Base-by-base conservation (phyloP, 2,113 vertebrate genomes). In the Lagenorhynchus albirostris region DNA sequence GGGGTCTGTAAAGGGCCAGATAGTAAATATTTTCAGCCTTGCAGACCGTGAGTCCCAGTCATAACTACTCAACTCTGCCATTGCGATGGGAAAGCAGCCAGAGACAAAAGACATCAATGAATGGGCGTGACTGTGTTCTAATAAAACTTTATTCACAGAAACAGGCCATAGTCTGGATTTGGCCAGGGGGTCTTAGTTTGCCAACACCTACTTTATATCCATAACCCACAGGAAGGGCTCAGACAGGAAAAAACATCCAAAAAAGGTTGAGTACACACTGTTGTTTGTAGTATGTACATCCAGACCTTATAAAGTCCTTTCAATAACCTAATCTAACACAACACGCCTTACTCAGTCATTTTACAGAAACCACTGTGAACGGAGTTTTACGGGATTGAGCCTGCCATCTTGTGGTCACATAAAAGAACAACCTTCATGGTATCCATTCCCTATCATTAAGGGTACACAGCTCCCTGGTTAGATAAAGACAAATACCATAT, bases 331-430 rank as follows among this genome's bases (percentile, higher is more conserved):
- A 80, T 3, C 23, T 29, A 29, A 76, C 2, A 8, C 20, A 53
- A 5, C 0, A 38, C 10, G 10, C 41, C 44, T 77, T 68, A 15
- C 25, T 90, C 60, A 31, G 38, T 65, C 74, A 2, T 26, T 25
- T 9, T 41, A 50, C 6, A 58, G 71, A 95, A 82, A 65, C 76
- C 13, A 8, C 33, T 2, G 2, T 21, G 47, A 65, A 17, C 2
- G 0, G 31, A 33, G 29, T 90, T 89, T 95, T 25, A 17, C 0
- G 68, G 50, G 82, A 12, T 67, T 18, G 4, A 84, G 62, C n/a
- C 95, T 93, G 98, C 97, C 99, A 98, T 58, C 99, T 98, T 91
- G 98, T 99, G 98, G 98, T 80, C 90, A 96, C 9, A 90, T 12
- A 1, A 1, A 83, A 95, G 41, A 94, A 93, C 13, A 67, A 60